Evolutionary conservation across 2,113 vertebrate species (phyloP).

Genomic region (Microtus montanus): DNA sequence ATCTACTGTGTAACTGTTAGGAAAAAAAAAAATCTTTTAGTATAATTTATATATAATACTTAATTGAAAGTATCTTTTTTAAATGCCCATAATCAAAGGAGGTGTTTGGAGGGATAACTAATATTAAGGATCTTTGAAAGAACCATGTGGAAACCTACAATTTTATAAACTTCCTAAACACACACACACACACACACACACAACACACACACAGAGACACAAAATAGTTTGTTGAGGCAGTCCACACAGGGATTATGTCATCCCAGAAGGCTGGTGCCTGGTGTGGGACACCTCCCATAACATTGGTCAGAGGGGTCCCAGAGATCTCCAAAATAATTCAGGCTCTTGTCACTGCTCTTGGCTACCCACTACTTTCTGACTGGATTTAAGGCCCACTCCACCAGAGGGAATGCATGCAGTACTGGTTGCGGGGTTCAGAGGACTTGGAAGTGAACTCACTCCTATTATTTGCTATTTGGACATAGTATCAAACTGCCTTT

Average conservation of each 20-base stretch:
- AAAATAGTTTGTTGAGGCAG: neutral
- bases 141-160: neutral
- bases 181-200: neutral
- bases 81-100: neutral
- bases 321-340: neutral
- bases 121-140: neutral
- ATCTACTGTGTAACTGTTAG: neutral
- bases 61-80: constrained; percentile 1
- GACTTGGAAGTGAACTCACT: neutral
- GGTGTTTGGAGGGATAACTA: neutral
- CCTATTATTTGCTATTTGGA: neutral
- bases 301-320: neutral
- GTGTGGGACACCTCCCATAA: neutral
- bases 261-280: neutral
- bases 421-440: neutral
- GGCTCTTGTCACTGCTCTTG: neutral
- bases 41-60: neutral
- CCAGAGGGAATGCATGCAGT: neutral
- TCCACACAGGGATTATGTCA: neutral
- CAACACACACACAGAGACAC: too few relatives aligned
- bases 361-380: neutral
- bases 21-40: neutral
- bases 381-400: neutral
- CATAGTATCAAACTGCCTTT: neutral
- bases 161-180: neutral